Percentiles rank a stretch among this genome's conserved stretches.
phyloP scores from a whole-genome alignment of 2,113 vertebrate species.

The Poeciliopsis turrubarensis region DNA sequence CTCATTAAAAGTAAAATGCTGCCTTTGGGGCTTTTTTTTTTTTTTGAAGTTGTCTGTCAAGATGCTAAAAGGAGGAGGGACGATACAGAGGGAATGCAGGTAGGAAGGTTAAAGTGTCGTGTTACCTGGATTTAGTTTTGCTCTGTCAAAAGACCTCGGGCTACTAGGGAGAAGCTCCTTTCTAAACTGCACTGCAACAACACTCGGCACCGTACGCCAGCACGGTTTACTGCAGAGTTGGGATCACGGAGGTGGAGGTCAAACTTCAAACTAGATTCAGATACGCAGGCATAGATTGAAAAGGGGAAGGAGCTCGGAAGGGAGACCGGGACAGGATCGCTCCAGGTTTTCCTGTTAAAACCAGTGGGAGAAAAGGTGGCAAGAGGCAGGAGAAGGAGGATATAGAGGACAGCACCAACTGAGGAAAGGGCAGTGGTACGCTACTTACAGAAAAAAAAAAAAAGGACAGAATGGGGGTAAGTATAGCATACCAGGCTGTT shows the following conservation, averaged over 20 bases:
- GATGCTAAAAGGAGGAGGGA: constrained; percentile 44
- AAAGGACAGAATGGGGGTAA: constrained; percentile 67
- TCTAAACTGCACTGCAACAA: constrained; percentile 4
- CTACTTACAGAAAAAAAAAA: background rate
- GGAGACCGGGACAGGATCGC: constrained; percentile 3
- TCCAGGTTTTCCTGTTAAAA: constrained; percentile 15
- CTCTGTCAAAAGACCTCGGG: constrained; percentile 58
- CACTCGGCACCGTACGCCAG: constrained; percentile 16
- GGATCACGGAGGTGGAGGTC: constrained; percentile 21
- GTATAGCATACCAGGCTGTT: constrained; percentile 27
- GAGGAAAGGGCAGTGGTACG: constrained; percentile 13
- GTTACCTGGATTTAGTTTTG: constrained; percentile 60
- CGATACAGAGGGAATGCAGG: constrained; percentile 31
- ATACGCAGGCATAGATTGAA: constrained; percentile 39
- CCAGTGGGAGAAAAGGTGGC: background rate
- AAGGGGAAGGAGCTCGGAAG: constrained; percentile 2
- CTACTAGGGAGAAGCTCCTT: constrained; percentile 29
- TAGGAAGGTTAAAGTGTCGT: constrained; percentile 55
- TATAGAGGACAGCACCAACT: constrained; percentile 23
- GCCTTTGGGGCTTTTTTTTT: constrained; percentile 4
- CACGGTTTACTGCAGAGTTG: constrained; percentile 5
- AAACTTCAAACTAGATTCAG: constrained; percentile 41
- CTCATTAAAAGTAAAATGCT: background rate
- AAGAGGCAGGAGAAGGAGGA: constrained; percentile 19
- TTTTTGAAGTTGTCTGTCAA: constrained; percentile 17